Evolutionary conservation across 2,113 vertebrate species (phyloP).

Genomic region (Octodon degus): DNA sequence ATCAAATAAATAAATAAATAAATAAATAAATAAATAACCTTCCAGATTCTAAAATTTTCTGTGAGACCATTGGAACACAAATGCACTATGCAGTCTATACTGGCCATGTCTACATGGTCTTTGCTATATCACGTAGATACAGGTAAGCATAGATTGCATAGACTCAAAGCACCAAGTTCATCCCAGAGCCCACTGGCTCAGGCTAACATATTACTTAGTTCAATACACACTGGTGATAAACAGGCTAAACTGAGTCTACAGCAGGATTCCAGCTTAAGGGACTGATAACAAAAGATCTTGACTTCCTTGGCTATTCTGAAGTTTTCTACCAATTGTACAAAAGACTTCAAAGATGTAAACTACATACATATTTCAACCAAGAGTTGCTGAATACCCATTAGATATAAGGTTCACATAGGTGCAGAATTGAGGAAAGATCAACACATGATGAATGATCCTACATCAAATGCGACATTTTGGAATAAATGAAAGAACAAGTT

Average conservation of each 20-base stretch:
- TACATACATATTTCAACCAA: not conserved
- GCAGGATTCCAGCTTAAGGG: not conserved
- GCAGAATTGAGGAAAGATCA: not conserved
- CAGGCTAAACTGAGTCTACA: not conserved
- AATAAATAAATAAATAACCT: no score
- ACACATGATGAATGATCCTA: not conserved
- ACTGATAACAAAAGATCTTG: not conserved
- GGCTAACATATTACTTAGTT: not conserved
- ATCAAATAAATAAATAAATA: no score
- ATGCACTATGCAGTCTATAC: no score
- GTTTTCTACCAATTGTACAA: not conserved
- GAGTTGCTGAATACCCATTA: not conserved
- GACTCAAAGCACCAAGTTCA: not conserved
- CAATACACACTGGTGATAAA: not conserved
- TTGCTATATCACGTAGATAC: no score
- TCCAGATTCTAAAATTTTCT: no score
- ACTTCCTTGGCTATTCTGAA: not conserved
- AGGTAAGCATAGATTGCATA: not conserved
- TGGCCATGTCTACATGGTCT: no score
- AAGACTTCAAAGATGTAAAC: not conserved
- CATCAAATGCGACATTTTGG: not conserved
- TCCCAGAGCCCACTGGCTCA: not conserved
- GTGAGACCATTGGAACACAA: no score
- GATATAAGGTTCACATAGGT: not conserved
- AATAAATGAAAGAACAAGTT: constrained; percentile 8